Conservation (phyloP, 2,113 vertebrate species). For the Nothoprocta pentlandii region DNA sequence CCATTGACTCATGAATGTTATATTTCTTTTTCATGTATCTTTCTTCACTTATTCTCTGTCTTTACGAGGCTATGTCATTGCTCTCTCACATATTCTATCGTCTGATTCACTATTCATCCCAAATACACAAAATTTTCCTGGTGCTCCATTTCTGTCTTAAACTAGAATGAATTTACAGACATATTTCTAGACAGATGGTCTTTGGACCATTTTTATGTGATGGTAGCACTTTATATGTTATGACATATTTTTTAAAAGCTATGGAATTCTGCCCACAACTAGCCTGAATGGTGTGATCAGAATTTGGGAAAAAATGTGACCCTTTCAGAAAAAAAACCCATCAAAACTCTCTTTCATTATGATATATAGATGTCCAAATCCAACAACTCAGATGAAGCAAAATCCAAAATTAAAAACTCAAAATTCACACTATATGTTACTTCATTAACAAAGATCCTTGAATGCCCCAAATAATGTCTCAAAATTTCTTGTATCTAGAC, state of each 20-base stretch:
- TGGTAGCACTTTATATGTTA: no score
- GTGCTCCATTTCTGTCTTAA: background rate
- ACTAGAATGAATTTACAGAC: background rate
- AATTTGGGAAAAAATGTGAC: background rate
- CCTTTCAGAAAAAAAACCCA: background rate
- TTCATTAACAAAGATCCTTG: background rate
- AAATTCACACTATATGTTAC: background rate
- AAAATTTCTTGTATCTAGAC: background rate
- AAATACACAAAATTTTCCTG: background rate
- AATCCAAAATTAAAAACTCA: background rate
- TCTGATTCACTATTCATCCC: background rate
- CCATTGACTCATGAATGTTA: background rate
- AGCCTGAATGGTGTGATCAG: background rate
- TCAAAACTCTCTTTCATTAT: background rate
- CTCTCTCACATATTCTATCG: background rate
- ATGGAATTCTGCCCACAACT: background rate
- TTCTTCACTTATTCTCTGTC: background rate
- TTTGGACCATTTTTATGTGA: background rate
- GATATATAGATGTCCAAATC: background rate
- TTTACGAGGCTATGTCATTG: fast-evolving
- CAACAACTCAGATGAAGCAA: fast-evolving
- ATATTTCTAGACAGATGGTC: fast-evolving
- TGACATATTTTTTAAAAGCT: background rate
- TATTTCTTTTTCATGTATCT: background rate
- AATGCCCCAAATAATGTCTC: background rate